Base-by-base conservation (phyloP, 2,888 invertebrate genomes). In the Junonia oenone region DNA sequence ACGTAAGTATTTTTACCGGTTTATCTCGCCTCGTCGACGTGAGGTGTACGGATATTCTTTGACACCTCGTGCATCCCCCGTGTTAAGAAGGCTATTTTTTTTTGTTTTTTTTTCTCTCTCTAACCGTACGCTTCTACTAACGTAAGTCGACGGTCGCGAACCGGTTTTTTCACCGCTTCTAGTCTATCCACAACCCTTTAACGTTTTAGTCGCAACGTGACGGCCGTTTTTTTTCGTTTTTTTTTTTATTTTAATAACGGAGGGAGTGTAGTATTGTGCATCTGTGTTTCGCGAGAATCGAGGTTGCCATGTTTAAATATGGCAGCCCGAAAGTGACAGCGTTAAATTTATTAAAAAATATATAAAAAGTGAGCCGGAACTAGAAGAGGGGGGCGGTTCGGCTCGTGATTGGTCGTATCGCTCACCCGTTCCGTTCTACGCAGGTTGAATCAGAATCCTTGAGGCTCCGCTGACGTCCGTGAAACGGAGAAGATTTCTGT, bases 231-330 rank as follows among this genome's bases (percentile, higher is more conserved):
- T 68, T 66, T 64, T 67, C 72, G 67, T 68, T 61, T 66, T 63
- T 71, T 66, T 65, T 60, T 70, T 69, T 68, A 58, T 51, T 58
- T 45, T 40, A 22, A 61, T 66, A 65, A 75, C 80, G 80, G 81
- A 85, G 89, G 89, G 88, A 88, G 76, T 75, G 72, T 75, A 88
- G 89, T 90, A 89, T 90, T 90, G 90, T 90, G 90, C 90, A 90
- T 90, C 90, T 78, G 63, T 68, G 79, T 79, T 78, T 69, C 78
- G 88, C 82, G 86, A 78, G 78, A 68, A 60, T 68, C 51, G 68
- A 68, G 69, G 71, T 77, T 76, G 77, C 76, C 76, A 68, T 64
- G 14, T 49, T 53, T 51, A 47, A 40, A 46, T 48, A 70, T 75
- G 78, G 77, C 78, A 76, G 74, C 69, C 68, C 70, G 48, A 22